These are phyloP conservation scores for human (Homo sapiens) DNA, from an alignment of 2,113 vertebrate genomes.

Conservation along the genomic window DNA sequence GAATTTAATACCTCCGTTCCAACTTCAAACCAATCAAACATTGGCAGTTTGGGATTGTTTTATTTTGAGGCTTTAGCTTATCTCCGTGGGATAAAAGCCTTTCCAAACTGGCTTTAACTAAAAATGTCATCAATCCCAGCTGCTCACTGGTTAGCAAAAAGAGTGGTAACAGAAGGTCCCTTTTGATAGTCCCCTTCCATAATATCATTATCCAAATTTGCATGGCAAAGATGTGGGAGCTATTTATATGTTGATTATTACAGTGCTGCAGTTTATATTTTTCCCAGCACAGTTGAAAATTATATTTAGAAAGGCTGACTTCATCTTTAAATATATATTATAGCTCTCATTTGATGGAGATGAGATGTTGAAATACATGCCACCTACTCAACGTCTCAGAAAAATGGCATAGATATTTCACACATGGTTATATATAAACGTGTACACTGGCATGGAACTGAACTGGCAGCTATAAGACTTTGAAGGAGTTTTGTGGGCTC, in stretches of 20 bases:
- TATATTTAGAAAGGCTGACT: slow-evolving; percentile 81
- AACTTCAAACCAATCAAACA: slow-evolving; percentile 74
- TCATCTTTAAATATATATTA: slow-evolving; percentile 80
- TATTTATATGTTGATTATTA: slow-evolving; percentile 83
- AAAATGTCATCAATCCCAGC: slow-evolving; percentile 78
- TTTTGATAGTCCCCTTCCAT: slow-evolving; percentile 67
- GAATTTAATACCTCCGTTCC: slow-evolving; percentile 42
- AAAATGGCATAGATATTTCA: slow-evolving; percentile 66
- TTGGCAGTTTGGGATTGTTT: slow-evolving; percentile 76
- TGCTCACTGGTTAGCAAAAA: slow-evolving; percentile 76
- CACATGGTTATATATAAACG: slow-evolving; percentile 65
- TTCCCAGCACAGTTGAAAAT: slow-evolving; percentile 75
- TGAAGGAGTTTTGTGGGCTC: neutral
- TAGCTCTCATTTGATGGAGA: slow-evolving; percentile 72
- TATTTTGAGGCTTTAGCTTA: slow-evolving; percentile 75
- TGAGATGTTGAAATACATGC: slow-evolving; percentile 73
- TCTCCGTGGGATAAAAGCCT: slow-evolving; percentile 72
- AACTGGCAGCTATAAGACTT: neutral
- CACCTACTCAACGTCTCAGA: slow-evolving; percentile 76
- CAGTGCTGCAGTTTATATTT: slow-evolving; percentile 79
- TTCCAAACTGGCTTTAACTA: slow-evolving; percentile 78
- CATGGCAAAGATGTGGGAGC: slow-evolving; percentile 78
- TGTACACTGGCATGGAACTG: neutral
- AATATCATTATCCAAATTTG: slow-evolving; percentile 77
- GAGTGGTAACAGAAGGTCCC: slow-evolving; percentile 73